Conservation (phyloP, 1,140 invertebrate genomes). For the Episyrphus balteatus region DNA sequence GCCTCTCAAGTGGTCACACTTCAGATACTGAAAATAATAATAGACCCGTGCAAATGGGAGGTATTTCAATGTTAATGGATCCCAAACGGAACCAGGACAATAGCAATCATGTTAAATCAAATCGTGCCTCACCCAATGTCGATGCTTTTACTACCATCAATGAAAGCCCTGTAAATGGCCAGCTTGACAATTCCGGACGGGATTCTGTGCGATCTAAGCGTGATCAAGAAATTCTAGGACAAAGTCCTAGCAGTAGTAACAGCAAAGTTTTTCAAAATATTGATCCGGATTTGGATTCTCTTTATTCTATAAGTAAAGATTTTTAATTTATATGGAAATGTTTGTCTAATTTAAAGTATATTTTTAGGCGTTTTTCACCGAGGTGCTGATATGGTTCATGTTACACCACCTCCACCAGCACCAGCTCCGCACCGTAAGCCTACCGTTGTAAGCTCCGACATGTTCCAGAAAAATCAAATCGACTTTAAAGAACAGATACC, state of each 20-base stretch:
- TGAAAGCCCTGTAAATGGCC: constrained; percentile 8
- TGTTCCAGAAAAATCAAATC: neutral
- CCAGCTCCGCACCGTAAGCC: constrained; percentile 33
- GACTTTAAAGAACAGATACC: too few species aligned
- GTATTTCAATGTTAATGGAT: constrained; percentile 35
- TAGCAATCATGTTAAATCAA: constrained; percentile 13
- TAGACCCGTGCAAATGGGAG: constrained; percentile 5
- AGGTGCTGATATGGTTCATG: constrained; percentile 30
- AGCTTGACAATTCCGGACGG: constrained; percentile 6
- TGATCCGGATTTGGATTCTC: constrained; percentile 34
- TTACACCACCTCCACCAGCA: constrained; percentile 34
- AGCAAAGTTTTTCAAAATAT: constrained; percentile 37
- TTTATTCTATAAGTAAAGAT: constrained; percentile 30
- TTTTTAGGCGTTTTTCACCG: constrained; percentile 31
- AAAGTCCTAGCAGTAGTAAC: constrained; percentile 28
- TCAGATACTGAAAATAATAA: constrained; percentile 81
- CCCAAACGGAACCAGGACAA: constrained; percentile 33
- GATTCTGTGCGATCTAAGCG: constrained; percentile 7
- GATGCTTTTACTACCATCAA: constrained; percentile 6
- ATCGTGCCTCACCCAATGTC: constrained; percentile 4
- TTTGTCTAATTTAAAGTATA: neutral
- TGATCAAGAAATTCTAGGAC: constrained; percentile 19
- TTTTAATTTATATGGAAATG: neutral
- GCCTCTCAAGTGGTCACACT: constrained; percentile 78
- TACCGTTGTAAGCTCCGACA: constrained; percentile 1